phyloP scores from a whole-genome alignment of 2,113 vertebrate genomes.

The Paramisgurnus dabryanus region DNA sequence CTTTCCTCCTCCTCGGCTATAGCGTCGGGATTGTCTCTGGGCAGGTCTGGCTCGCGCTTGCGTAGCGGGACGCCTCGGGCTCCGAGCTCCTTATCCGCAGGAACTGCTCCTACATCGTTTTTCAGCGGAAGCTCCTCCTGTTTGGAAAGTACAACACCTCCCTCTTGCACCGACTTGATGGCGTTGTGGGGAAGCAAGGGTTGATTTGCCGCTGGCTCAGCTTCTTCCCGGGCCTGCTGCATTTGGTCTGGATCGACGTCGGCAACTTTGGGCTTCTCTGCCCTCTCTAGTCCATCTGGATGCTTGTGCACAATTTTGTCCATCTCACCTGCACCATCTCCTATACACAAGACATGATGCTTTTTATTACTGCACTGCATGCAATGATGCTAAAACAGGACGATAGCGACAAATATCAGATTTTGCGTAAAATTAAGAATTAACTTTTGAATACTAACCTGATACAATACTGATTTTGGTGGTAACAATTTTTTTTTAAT shows the following conservation, averaged over 20 bases:
- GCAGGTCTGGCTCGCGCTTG: constrained; percentile 13
- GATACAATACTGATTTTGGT: too few species aligned
- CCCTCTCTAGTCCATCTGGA: constrained; percentile 59
- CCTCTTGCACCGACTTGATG: constrained; percentile 10
- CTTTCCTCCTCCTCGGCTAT: constrained; percentile 34
- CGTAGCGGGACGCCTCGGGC: constrained; percentile 70
- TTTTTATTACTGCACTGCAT: constrained; percentile 9
- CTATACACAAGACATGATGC: constrained; percentile 38
- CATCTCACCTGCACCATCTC: constrained; percentile 58
- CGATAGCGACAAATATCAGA: too few species aligned
- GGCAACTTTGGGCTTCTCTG: constrained; percentile 58
- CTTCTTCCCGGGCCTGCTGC: constrained; percentile 56
- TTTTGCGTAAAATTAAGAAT: too few species aligned
- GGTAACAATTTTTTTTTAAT: too few species aligned
- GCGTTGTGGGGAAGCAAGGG: background rate
- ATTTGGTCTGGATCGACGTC: constrained; percentile 25
- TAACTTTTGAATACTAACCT: too few species aligned
- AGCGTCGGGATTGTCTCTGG: constrained; percentile 13
- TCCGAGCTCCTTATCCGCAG: constrained; percentile 49
- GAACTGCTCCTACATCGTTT: background rate
- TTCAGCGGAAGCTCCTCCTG: constrained; percentile 29
- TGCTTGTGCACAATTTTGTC: constrained; percentile 60
- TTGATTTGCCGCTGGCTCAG: constrained; percentile 22
- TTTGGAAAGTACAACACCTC: background rate
- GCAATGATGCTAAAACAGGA: background rate